Base-by-base conservation (phyloP, 2,888 invertebrate species). In the Himalopsyche kuldschensis region DNA sequence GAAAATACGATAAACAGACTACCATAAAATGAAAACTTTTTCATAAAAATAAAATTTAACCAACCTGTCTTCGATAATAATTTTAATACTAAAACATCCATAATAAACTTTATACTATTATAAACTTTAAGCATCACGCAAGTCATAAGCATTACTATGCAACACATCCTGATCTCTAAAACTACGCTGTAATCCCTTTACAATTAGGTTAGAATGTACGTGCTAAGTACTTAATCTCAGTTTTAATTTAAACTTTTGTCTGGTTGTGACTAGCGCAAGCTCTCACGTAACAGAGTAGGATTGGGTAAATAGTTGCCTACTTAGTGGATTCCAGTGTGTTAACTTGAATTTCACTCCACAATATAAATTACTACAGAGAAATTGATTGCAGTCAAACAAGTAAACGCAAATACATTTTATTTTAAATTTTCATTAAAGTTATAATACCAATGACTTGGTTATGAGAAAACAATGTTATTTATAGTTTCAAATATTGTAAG, bases 161-260 rank as follows among this genome's bases (percentile, higher is more conserved):
- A 55, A 46, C 82, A 82, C 78, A 63, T 76, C 78, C 69, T 78
- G 69, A 78, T 82, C 82, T 78, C 41, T 31, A n/a, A 31, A 77
- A 77, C 46, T n/a, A 75, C 41, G 24, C 20, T 17, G 63, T 84
- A 81, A 85, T 84, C 82, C 82, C 35, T 81, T 82, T 84, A 85
- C 84, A 85, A 84, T 85, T 80, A 85, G 81, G 84, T 85, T 79
- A 41, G 79, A 84, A 48, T 78, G 82, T 80, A 85, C 84, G 85
- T 85, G 85, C 81, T 80, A 84, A 80, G 78, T 79, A 78, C 84
- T 82, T 82, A 84, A 85, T 84, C 85, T 77, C 79, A 85, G 82
- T 85, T 85, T 85, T 85, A 85, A 85, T 82, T 85, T 85, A 85
- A 85, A 85, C 85, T 85, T 85, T 84, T 47, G 82, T 79, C 69